phyloP scores from a whole-genome alignment of 2,888 invertebrate species.

The Arge pagana region DNA sequence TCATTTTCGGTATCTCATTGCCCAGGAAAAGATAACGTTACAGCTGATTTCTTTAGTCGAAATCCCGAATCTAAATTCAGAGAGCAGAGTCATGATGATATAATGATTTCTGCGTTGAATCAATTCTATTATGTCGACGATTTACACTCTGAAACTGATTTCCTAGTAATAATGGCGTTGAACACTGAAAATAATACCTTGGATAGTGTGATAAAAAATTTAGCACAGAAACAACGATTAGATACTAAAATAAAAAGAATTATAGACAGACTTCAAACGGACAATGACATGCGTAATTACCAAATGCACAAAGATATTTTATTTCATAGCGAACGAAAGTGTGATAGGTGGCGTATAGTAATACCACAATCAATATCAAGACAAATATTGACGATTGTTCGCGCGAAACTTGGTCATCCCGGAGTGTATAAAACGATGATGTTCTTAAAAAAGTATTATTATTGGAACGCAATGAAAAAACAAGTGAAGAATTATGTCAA shows the following conservation, averaged over 20 bases:
- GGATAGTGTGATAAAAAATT: too few relatives aligned
- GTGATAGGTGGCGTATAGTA: conserved; percentile 18
- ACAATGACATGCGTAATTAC: background rate
- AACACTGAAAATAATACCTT: too few relatives aligned
- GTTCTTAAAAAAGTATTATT: conserved; percentile 27
- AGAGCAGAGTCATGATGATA: background rate
- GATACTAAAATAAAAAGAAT: background rate
- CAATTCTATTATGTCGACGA: conserved; percentile 9
- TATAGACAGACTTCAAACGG: background rate
- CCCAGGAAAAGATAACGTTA: conserved; percentile 23
- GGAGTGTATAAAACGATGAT: conserved; percentile 26
- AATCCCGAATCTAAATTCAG: conserved; percentile 19
- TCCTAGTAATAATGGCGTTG: background rate
- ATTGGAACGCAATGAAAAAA: conserved; percentile 26
- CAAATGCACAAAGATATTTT: conserved; percentile 21
- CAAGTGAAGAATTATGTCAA: conserved; percentile 21
- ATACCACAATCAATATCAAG: conserved; percentile 4
- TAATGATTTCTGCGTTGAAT: conserved; percentile 19
- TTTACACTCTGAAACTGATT: conserved; percentile 1
- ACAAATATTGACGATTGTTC: conserved; percentile 5
- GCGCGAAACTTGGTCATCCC: conserved; percentile 23
- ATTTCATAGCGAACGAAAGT: conserved; percentile 17
- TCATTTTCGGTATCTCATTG: conserved; percentile 24
- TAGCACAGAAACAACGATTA: conserved; percentile 3
- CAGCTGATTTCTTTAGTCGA: conserved; percentile 27